Conservation (phyloP, 2,888 invertebrate species). For the Rhagonycha lutea region DNA sequence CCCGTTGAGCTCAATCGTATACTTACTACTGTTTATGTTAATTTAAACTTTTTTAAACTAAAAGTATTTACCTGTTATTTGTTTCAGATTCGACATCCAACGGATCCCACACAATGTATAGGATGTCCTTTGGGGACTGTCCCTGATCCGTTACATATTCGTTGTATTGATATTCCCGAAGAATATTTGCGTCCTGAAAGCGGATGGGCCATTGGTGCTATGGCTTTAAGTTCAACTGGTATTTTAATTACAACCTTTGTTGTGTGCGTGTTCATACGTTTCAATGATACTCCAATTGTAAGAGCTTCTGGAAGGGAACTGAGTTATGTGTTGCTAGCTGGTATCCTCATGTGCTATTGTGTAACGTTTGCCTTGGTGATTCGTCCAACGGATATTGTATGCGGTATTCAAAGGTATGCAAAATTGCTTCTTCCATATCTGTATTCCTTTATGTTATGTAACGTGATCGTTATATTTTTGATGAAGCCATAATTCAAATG, state of each 20-base stretch:
- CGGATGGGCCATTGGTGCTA: conserved; percentile 91
- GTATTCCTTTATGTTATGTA: not conserved
- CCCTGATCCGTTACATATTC: conserved; percentile 75
- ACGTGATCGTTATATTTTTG: not conserved
- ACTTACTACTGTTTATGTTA: too few species aligned
- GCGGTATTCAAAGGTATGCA: conserved; percentile 83
- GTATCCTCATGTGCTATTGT: conserved; percentile 88
- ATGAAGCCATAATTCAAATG: not conserved
- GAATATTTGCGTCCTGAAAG: conserved; percentile 81
- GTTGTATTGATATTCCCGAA: conserved; percentile 79
- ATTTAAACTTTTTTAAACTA: not conserved
- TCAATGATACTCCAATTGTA: conserved; percentile 95
- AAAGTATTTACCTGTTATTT: not conserved
- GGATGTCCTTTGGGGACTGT: conserved; percentile 83
- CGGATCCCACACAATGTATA: conserved; percentile 81
- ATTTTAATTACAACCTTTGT: conserved; percentile 76
- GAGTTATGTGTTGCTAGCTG: conserved; percentile 87
- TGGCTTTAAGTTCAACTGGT: conserved; percentile 86
- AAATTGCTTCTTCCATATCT: not conserved
- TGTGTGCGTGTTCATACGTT: conserved; percentile 62
- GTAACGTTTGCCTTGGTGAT: conserved; percentile 92
- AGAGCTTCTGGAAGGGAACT: conserved; percentile 90
- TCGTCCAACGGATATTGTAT: conserved; percentile 83
- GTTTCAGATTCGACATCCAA: conserved; percentile 74
- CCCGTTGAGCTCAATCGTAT: too few species aligned